Evolutionary conservation across 1,140 invertebrate genomes (phyloP).

Genomic region (Asbolus verrucosus): DNA sequence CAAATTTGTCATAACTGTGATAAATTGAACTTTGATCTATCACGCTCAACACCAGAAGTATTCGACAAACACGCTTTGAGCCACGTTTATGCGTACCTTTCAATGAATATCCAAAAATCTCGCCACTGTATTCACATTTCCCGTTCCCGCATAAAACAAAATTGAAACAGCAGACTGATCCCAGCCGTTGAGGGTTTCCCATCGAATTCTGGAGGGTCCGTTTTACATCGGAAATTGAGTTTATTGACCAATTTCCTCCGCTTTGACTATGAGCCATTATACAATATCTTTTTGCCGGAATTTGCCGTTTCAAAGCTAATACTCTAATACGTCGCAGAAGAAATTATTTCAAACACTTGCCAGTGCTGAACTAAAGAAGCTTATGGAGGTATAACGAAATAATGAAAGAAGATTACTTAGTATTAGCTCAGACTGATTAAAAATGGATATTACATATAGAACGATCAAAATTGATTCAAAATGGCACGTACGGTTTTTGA

Average conservation of each 20-base stretch:
- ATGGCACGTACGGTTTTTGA: too few species aligned
- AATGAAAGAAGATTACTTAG: too few species aligned
- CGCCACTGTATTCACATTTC: not conserved
- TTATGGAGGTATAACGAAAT: too few species aligned
- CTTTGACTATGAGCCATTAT: constrained; percentile 47
- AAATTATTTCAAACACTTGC: too few species aligned
- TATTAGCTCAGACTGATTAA: too few species aligned
- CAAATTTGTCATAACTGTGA: constrained; percentile 12
- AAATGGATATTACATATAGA: too few species aligned
- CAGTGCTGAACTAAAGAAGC: too few species aligned
- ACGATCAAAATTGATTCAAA: too few species aligned
- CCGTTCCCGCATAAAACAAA: not conserved
- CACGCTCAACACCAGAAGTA: not conserved
- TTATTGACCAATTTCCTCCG: constrained; percentile 47
- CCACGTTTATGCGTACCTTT: too few species aligned
- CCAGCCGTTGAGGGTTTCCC: constrained; percentile 16
- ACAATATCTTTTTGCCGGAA: constrained; percentile 5
- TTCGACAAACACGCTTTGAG: not conserved
- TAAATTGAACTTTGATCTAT: not conserved
- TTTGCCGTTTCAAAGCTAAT: too few species aligned
- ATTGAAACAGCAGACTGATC: constrained; percentile 23
- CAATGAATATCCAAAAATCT: not conserved
- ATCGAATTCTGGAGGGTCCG: constrained; percentile 35
- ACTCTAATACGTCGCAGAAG: too few species aligned
- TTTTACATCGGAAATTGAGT: constrained; percentile 49